These are phyloP conservation scores for Aethes cnicana DNA, from an alignment of 2,888 invertebrate genomes.

Conservation along the genomic window DNA sequence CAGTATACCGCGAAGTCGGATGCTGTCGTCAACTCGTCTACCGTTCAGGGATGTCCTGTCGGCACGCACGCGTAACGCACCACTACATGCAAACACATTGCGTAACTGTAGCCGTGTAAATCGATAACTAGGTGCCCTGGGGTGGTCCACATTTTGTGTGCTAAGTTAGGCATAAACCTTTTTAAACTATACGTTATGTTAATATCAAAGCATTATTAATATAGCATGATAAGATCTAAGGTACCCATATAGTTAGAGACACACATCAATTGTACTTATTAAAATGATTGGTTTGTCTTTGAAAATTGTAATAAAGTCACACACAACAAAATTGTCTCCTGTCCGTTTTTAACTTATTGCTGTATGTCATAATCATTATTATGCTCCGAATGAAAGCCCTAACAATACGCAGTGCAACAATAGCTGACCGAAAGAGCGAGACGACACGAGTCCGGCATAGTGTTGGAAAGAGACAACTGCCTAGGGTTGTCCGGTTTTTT, in stretches of 20 bases:
- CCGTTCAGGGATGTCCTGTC: too few species aligned
- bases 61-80: neutral
- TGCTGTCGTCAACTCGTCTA: too few species aligned
- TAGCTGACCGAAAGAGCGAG: neutral
- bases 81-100: slow-evolving; percentile 20
- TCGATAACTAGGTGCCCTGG: slow-evolving; percentile 10
- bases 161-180: neutral
- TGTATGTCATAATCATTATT: neutral
- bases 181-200: too few species aligned
- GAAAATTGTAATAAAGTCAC: too few species aligned
- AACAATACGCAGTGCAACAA: slow-evolving; percentile 1
- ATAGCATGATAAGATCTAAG: too few species aligned
- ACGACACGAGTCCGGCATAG: neutral
- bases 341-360: too few species aligned
- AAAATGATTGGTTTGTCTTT: too few species aligned
- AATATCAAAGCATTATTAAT: too few species aligned
- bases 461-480: neutral
- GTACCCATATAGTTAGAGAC: too few species aligned
- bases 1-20: too few species aligned
- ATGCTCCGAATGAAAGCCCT: slow-evolving; percentile 2
- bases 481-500: neutral
- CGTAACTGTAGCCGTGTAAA: slow-evolving; percentile 16
- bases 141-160: neutral
- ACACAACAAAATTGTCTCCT: too few species aligned
- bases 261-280: too few species aligned